Base-by-base conservation (phyloP, 2,797 vertebrate species). In the Urosaurus nigricauda region DNA sequence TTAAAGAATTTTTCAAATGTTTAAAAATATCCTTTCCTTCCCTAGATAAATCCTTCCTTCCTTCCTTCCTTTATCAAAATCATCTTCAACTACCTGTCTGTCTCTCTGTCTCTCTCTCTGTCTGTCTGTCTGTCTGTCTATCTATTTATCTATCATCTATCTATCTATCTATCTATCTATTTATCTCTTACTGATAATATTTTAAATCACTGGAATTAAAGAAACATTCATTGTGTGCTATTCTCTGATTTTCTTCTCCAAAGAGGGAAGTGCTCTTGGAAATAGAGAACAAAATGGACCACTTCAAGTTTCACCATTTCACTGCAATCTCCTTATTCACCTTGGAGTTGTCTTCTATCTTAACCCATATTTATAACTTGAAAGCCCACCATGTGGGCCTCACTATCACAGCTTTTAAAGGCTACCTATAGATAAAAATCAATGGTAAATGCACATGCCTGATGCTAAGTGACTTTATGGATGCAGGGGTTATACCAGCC, bases 391-490 rank as follows among this genome's bases (percentile, higher is more conserved):
- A 87, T 94, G 93, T 94, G 94, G 91, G 81, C 85, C 94, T 94
- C 68, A 65, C 71, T 79, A 1, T 87, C 91, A 92, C 92, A 94
- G 93, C 94, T 95, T 92, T 91, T 93, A 93, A 95, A 93, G 90
- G 90, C 92, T 91, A 92, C 29, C 84, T 88, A 75, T 47, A 88
- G 94, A 93, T 88, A 94, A 92, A 95, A 96, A 96, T 93, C 94
- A 90, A 94, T 96, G 90, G 81, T 88, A 93, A 94, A 91, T 88
- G 87, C 91, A 74, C 90, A 70, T 74, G 80, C 88, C 83, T 88
- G 91, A 93, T 93, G 84, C 80, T 92, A 87, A 94, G 74, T 78
- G 89, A 80, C 74, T 83, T 78, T 53, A 94, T 78, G 90, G 90
- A 91, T 90, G 93, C 93, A 93, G 93, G 89, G 13, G 79, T 79